Evolutionary conservation across 92 coral and sea anemone species (phyloP).

Genomic region (Parazoanthus atlanticus): DNA sequence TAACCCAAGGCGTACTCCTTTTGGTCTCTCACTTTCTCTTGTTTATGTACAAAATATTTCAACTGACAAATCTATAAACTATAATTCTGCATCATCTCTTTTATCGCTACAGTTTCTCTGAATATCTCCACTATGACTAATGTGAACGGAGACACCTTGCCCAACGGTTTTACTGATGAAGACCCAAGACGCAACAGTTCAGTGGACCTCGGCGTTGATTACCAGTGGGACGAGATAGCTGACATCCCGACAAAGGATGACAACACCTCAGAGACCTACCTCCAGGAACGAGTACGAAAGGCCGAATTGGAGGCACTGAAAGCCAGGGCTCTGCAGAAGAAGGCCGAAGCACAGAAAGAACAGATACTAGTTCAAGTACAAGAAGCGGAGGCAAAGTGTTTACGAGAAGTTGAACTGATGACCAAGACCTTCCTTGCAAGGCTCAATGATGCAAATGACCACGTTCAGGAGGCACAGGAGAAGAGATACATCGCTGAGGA

Average conservation of each 20-base stretch:
- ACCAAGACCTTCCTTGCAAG: constrained; percentile 77
- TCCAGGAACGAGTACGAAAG: constrained; percentile 56
- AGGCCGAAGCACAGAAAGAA: constrained; percentile 80
- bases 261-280: background rate
- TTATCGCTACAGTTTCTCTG: background rate
- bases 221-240: constrained; percentile 39
- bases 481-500: constrained; percentile 77
- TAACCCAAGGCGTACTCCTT: no score
- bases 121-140: background rate
- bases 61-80: no score
- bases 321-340: constrained; percentile 79
- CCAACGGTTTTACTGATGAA: background rate
- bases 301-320: constrained; percentile 77
- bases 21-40: no score
- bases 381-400: constrained; percentile 81
- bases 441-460: constrained; percentile 78
- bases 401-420: constrained; percentile 78
- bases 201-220: constrained; percentile 14
- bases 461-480: constrained; percentile 76
- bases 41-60: no score
- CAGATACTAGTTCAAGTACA: constrained; percentile 59
- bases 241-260: constrained; percentile 22
- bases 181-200: constrained; percentile 2
- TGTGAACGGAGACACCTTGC: constrained; percentile 13
- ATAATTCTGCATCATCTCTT: no score